phyloP scores from a whole-genome alignment of 2,113 vertebrate genomes.

The Pteronura brasiliensis region DNA sequence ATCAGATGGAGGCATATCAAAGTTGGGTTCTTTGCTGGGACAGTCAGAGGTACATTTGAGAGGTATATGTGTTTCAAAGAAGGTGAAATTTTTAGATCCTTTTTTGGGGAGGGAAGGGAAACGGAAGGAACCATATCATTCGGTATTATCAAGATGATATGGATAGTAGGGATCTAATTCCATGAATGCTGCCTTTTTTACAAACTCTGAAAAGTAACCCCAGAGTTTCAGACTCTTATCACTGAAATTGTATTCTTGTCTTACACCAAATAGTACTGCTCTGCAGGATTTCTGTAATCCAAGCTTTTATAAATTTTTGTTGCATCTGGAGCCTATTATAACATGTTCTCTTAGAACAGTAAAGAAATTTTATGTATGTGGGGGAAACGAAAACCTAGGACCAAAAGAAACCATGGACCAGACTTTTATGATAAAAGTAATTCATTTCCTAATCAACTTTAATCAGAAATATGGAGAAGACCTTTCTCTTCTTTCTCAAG shows the following conservation, averaged over 20 bases:
- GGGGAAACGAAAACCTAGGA: neutral
- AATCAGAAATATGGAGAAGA: neutral
- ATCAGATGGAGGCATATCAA: neutral
- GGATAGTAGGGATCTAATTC: neutral
- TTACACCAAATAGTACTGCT: neutral
- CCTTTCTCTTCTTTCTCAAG: neutral
- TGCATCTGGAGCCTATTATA: neutral
- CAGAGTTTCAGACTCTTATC: neutral
- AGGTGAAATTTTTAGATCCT: neutral
- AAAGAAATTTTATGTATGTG: neutral
- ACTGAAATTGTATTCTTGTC: neutral
- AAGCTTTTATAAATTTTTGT: neutral
- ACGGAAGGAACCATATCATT: neutral
- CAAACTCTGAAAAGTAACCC: neutral
- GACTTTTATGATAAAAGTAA: constrained; percentile 20
- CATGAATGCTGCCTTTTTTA: neutral
- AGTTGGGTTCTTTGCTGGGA: neutral
- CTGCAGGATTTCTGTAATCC: neutral
- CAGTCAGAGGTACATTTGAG: neutral
- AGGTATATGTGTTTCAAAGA: constrained; percentile 19
- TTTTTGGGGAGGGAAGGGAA: neutral
- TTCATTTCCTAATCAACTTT: neutral
- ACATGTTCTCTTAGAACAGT: neutral
- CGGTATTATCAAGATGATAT: neutral
- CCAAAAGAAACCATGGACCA: neutral